Evolutionary conservation across 2,888 invertebrate genomes (phyloP), one percentile per base, ranked within the genome.

Genomic region (Coenonympha arcania): DNA sequence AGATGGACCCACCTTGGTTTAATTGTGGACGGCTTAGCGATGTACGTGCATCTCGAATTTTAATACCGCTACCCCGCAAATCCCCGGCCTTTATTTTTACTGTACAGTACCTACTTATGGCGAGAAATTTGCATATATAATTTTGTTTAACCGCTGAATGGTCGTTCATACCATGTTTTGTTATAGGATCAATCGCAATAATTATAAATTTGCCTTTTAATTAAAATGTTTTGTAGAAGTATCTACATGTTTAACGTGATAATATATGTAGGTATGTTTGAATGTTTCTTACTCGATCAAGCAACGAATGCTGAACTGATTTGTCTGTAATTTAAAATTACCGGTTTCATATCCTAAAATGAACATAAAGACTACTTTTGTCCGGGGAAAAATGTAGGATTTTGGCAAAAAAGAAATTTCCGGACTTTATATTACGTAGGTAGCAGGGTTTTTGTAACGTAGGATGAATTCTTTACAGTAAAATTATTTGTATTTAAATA

Each of bases 61-160:
- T 81, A 80, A 81, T 80, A 79, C 66, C 65, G 42, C 55, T 16
- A 67, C 69, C 65, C 64, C 62, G 58, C 62, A 73, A 76, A 76
- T 69, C 73, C 72, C 55, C 53, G 56, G 56, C 59, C 69, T 62
- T 78, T 76, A 79, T 79, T 81, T 80, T 81, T 80, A 76, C 74
- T 74, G 71, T 80, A 75, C 74, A 74, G 71, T 73, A 65, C 71
- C 71, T 73, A 37, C 45, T 37, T 45, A 67, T 66, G 67, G 64
- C 66, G 60, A 59, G 57, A 64, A 63, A 77, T 82, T 82, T 79
- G 70, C 63, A 63, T 63, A 59, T 58, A 62, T 62, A 61, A 62
- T 61, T 59, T 55, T 56, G 54, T 58, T 60, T 59, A 56, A 57
- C 58, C 43, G 43, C 54, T 51, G 58, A n/a, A 33, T 34, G 44